Evolutionary conservation across 2,888 invertebrate genomes (phyloP), one percentile per base, ranked within the genome.

Genomic region (Thumatha senex): DNA sequence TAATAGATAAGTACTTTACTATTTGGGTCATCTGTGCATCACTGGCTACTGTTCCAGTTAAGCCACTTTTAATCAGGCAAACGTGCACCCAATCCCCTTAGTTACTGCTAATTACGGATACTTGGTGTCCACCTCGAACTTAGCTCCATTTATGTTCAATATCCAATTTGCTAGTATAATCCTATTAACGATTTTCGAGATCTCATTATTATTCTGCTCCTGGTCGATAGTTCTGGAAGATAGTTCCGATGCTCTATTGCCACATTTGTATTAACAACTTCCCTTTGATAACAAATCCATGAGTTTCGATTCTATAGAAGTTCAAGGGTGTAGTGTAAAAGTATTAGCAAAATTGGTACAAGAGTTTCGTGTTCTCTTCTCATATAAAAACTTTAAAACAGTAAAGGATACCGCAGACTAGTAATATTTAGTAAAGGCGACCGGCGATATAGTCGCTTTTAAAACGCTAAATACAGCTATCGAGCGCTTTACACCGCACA

Each of bases 51-150:
- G 66, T 55, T 55, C 53, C 38, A 77, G 78, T 78, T 86, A 84
- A 88, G 82, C 84, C 86, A 75, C 79, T 84, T 86, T 86, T 88
- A 88, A 70, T 70, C 67, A 71, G 63, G 48, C 68, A 63, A 54
- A 47, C 71, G 72, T 65, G 65, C 55, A 58, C 63, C 70, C 74
- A 71, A 82, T 80, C 82, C 82, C 76, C 81, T 83, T 82, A 85
- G 82, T 84, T 86, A 82, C 83, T 86, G 84, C 85, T 89, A 88
- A 89, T 90, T 87, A 89, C 80, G 70, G 76, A 77, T 80, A 82
- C 82, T 84, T 80, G 80, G 80, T 76, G 86, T 84, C 86, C 83
- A 84, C 86, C 82, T 69, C 81, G 66, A 78, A 84, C 84, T 87
- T 84, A 81, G 69, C 70, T 70, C 60, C 77, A 84, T 79, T 88